Conservation (phyloP, 2,888 invertebrate species). For the Pseudeuparius sepicola region DNA sequence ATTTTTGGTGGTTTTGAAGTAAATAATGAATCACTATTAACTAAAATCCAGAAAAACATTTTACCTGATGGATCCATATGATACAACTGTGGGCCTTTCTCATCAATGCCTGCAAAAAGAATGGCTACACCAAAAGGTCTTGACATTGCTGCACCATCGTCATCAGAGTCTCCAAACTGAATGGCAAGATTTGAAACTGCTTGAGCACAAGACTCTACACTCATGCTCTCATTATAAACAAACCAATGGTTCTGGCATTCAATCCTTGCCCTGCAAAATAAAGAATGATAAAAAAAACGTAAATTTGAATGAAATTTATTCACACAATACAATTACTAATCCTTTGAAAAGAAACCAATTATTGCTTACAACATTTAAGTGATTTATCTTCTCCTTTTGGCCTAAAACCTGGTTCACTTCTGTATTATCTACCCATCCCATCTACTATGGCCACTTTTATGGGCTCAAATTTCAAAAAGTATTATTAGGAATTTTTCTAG, state of each 20-base stretch:
- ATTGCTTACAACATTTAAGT: no score
- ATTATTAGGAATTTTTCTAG: no score
- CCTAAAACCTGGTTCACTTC: no score
- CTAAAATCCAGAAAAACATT: no score
- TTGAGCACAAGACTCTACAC: conserved; percentile 94
- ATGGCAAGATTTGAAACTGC: conserved; percentile 98
- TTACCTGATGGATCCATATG: conserved; percentile 97
- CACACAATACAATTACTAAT: no score
- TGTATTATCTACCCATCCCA: no score
- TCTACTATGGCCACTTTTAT: no score
- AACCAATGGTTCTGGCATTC: conserved; percentile 99
- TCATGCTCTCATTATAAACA: conserved; percentile 92
- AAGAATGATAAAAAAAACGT: conserved; percentile 33
- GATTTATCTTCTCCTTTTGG: no score
- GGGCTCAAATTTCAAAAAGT: no score
- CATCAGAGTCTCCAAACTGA: conserved; percentile 97
- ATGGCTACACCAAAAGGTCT: conserved; percentile 99
- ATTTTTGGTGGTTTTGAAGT: no score
- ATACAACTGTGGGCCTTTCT: conserved; percentile 87
- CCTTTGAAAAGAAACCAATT: no score
- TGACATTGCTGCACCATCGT: conserved; percentile 89
- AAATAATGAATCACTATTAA: no score
- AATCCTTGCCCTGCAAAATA: conserved; percentile 64
- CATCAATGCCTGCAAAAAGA: conserved; percentile 91
- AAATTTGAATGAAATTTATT: conserved; percentile 1